Evolutionary conservation across 2,113 vertebrate genomes (phyloP).

Genomic region (Suricata suricatta): DNA sequence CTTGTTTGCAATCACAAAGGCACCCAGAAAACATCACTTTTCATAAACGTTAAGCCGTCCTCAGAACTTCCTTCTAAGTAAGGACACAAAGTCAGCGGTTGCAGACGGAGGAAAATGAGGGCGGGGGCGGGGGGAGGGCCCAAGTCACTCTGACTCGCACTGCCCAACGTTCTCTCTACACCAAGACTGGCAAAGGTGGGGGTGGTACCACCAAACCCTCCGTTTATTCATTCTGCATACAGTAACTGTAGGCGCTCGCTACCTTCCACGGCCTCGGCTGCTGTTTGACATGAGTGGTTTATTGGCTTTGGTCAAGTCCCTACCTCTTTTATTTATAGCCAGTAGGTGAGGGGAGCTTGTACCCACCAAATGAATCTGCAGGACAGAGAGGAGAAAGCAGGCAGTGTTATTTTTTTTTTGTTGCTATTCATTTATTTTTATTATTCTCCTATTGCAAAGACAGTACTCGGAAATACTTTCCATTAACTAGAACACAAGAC

Average conservation of each 20-base stretch:
- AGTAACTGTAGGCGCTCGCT: rapidly evolving
- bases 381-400: not conserved
- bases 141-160: too few species aligned
- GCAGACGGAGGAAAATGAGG: not conserved
- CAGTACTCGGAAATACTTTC: not conserved
- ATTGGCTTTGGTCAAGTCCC: not conserved
- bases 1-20: not conserved
- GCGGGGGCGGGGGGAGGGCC: rapidly evolving
- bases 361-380: not conserved
- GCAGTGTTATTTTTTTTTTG: not conserved
- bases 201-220: not conserved
- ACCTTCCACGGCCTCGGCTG: not conserved
- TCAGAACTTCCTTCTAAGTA: not conserved
- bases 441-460: not conserved
- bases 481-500: not conserved
- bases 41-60: not conserved
- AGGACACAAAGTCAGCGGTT: not conserved
- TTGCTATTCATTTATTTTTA: not conserved
- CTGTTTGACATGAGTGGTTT: not conserved
- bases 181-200: not conserved
- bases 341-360: not conserved
- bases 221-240: not conserved
- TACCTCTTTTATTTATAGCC: not conserved
- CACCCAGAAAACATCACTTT: not conserved
- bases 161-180: not conserved